Evolutionary conservation across 37 sponge, comb jelly and placozoan genomes (phyloP), one percentile per base, ranked within the genome.

Genomic region (Cliona cf. orientalis): DNA sequence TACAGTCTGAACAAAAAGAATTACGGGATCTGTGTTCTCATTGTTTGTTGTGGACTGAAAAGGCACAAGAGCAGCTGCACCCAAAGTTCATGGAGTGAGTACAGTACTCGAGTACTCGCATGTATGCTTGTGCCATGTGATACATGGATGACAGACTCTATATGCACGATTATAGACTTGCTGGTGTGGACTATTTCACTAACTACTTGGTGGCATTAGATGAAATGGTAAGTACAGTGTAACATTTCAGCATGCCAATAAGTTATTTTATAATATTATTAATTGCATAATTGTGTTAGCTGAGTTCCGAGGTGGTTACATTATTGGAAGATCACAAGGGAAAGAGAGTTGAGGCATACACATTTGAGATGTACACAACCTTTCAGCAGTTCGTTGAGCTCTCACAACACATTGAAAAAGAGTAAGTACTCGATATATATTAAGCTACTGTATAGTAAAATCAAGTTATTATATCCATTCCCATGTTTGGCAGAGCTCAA

Each of bases 81-180:
- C 80, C 73, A 55, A 36, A 55, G 43, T 86, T 86, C 53, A 34
- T 58, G 58, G 74, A 79, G 87, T 86, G 59, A 72, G 87, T 71
- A 1, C n/a, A 3, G 7, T 1, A 35, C 57, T 14, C 17, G 1
- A 53, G 41, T 28, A 22, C 5, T 17, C 62, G 42, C 19, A 63
- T 40, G 43, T 26, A 66, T 66, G 2, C 43, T 19, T n/a, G n/a
- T n/a, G n/a, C n/a, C n/a, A n/a, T n/a, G n/a, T n/a, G n/a, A n/a
- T n/a, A n/a, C n/a, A n/a, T n/a, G n/a, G n/a, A n/a, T n/a, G n/a
- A n/a, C n/a, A n/a, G n/a, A n/a, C n/a, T n/a, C n/a, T n/a, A n/a
- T n/a, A n/a, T n/a, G n/a, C n/a, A n/a, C n/a, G n/a, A n/a, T n/a
- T n/a, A n/a, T n/a, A n/a, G n/a, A n/a, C n/a, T n/a, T n/a, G 68